Conservation (phyloP, 2,797 vertebrate species). For the Artibeus jamaicensis region DNA sequence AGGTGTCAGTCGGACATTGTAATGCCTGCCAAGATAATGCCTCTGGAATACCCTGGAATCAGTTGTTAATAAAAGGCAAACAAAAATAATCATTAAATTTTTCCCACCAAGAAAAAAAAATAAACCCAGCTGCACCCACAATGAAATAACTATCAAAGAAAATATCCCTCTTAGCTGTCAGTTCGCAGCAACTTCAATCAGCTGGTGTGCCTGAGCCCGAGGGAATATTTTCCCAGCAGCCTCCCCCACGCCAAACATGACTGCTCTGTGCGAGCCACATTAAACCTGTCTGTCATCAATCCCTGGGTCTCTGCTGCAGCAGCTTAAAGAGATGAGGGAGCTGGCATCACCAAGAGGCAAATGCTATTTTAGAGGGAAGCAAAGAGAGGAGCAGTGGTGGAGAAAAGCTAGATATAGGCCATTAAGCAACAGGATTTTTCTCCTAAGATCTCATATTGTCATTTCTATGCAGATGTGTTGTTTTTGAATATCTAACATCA, state of each 20-base stretch:
- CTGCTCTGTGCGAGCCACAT: constrained; percentile 77
- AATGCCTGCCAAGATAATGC: constrained; percentile 72
- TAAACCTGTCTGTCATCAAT: constrained; percentile 81
- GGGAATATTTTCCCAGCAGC: constrained; percentile 78
- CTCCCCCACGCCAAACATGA: constrained; percentile 77
- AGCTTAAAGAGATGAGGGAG: constrained; percentile 79
- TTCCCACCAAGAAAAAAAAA: constrained; percentile 25
- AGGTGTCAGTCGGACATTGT: constrained; percentile 73
- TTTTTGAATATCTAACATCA: constrained; percentile 24
- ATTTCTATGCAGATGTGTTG: constrained; percentile 58
- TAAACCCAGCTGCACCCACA: constrained; percentile 74
- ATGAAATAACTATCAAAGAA: constrained; percentile 79
- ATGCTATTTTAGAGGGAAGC: constrained; percentile 72
- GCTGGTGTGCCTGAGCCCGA: constrained; percentile 78
- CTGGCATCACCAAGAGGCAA: constrained; percentile 74
- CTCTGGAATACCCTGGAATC: constrained; percentile 75
- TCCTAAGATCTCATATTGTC: constrained; percentile 39
- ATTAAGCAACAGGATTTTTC: constrained; percentile 52
- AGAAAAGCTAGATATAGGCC: constrained; percentile 42
- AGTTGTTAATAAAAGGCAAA: constrained; percentile 74
- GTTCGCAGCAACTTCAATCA: constrained; percentile 81
- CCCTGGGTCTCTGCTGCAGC: constrained; percentile 66
- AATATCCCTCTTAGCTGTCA: constrained; percentile 76
- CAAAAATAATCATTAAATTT: constrained; percentile 10
- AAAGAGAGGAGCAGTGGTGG: not conserved